Evolutionary conservation across 1,140 invertebrate species (phyloP).

Genomic region (Eumeta japonica): DNA sequence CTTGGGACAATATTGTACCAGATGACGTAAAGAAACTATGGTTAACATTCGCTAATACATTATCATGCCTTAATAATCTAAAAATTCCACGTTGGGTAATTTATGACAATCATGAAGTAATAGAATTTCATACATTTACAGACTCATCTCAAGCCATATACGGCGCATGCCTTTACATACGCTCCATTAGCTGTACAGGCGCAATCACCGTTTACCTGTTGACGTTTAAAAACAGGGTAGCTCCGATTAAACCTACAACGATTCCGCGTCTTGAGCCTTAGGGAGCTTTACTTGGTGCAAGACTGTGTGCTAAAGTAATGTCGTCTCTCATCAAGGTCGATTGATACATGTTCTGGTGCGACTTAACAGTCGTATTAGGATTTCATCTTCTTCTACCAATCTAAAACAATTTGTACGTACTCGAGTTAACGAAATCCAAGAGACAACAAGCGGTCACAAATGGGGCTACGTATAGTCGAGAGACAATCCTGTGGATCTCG

Average conservation of each 20-base stretch:
- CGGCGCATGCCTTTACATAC: too few relatives aligned
- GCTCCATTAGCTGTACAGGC: too few relatives aligned
- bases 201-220: too few relatives aligned
- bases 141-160: too few relatives aligned
- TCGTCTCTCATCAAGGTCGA: conserved; percentile 4
- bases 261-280: conserved; percentile 8
- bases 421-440: too few relatives aligned
- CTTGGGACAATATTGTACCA: neutral
- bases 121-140: too few relatives aligned
- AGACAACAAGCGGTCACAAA: too few relatives aligned
- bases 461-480: conserved; percentile 28
- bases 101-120: too few relatives aligned
- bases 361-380: conserved; percentile 10
- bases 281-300: conserved; percentile 10
- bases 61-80: neutral
- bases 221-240: conserved; percentile 6
- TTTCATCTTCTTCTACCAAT: too few relatives aligned
- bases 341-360: conserved; percentile 6
- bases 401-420: too few relatives aligned
- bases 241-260: conserved; percentile 6
- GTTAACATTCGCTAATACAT: neutral
- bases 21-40: neutral
- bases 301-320: conserved; percentile 8
- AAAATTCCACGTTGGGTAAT: neutral
- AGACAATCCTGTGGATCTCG: conserved; percentile 42